phyloP scores from a whole-genome alignment of 2,113 vertebrate genomes.

The Laticauda colubrina region DNA sequence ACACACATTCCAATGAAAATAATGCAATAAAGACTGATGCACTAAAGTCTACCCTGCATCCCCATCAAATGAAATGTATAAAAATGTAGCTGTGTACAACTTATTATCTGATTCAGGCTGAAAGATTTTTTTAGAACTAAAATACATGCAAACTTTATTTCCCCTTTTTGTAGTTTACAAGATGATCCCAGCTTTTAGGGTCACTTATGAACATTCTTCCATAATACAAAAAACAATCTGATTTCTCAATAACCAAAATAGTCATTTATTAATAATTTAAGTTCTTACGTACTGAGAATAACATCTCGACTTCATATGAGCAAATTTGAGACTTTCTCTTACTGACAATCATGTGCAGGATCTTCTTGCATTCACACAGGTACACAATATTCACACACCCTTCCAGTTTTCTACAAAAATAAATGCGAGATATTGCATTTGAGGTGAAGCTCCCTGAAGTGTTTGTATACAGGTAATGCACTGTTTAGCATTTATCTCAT shows the following conservation, averaged over 20 bases:
- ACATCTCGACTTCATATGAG: conserved; percentile 74
- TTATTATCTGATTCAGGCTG: background rate
- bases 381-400: conserved; percentile 65
- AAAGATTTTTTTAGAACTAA: background rate
- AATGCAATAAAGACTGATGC: background rate
- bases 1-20: background rate
- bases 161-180: conserved; percentile 21
- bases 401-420: conserved; percentile 76
- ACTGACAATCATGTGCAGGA: conserved; percentile 71
- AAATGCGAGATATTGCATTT: conserved; percentile 83
- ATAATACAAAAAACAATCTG: conserved; percentile 42
- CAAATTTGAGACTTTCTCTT: conserved; percentile 69
- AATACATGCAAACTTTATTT: background rate
- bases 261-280: conserved; percentile 99
- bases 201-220: conserved; percentile 27
- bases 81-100: background rate
- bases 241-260: conserved; percentile 93
- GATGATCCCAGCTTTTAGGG: conserved; percentile 24
- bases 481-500: conserved; percentile 73
- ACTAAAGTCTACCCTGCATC: background rate
- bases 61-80: background rate
- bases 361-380: conserved; percentile 59
- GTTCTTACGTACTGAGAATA: conserved; percentile 92
- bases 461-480: conserved; percentile 79
- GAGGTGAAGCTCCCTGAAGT: conserved; percentile 89